These are phyloP conservation scores for Acanthosepion lycidas DNA, from an alignment of 2,888 invertebrate species.

Conservation along the genomic window DNA sequence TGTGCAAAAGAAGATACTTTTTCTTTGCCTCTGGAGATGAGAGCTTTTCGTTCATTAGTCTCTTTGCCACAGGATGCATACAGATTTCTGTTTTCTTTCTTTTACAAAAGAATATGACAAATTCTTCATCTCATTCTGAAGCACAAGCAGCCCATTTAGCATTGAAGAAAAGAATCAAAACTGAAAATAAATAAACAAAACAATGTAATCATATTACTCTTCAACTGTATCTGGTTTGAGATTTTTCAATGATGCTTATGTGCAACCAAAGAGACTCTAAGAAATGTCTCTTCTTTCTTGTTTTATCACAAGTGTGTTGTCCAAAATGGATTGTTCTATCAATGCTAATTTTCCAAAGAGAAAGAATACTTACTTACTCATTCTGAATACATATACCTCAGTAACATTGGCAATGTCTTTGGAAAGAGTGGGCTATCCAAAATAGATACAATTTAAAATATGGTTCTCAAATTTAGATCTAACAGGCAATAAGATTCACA, in stretches of 20 bases:
- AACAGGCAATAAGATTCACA: background rate
- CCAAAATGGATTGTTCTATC: background rate
- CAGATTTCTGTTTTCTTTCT: background rate
- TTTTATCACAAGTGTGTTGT: conserved; percentile 33
- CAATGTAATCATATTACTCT: background rate
- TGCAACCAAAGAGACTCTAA: background rate
- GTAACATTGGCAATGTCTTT: background rate
- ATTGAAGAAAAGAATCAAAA: background rate
- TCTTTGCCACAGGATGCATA: background rate
- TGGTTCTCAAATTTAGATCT: background rate
- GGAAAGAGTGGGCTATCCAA: background rate
- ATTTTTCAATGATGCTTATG: background rate
- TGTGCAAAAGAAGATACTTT: too few relatives aligned
- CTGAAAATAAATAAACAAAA: background rate
- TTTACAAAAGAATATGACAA: background rate
- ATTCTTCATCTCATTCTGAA: background rate
- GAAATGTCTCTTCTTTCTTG: background rate
- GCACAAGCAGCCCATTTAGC: conserved; percentile 5
- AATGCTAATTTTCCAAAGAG: background rate
- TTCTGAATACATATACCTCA: background rate
- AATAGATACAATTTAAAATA: conserved; percentile 14
- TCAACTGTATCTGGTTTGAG: background rate
- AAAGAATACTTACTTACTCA: background rate
- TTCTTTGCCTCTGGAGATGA: conserved; percentile 20
- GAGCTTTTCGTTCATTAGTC: conserved; percentile 20